phyloP scores from a whole-genome alignment of 2,888 invertebrate genomes.

The Tenthredo scrophulariae region DNA sequence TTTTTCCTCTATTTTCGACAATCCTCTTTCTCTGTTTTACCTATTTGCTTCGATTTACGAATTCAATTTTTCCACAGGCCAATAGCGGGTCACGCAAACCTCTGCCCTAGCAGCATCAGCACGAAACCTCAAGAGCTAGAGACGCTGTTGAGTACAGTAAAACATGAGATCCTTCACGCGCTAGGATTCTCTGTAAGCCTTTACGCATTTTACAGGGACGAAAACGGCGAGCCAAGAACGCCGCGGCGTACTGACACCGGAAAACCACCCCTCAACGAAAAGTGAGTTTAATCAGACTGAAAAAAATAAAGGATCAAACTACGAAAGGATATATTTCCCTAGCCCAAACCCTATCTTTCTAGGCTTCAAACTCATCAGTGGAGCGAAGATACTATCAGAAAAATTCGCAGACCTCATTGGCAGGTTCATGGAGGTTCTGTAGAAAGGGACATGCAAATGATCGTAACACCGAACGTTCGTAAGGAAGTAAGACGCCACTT shows the following conservation, averaged over 20 bases:
- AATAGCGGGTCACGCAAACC: slow-evolving; percentile 98
- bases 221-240: slow-evolving; percentile 92
- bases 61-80: slow-evolving; percentile 83
- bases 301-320: slow-evolving; percentile 35
- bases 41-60: slow-evolving; percentile 25
- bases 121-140: slow-evolving; percentile 95
- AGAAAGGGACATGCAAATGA: slow-evolving; percentile 89
- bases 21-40: slow-evolving; percentile 43
- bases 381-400: slow-evolving; percentile 93
- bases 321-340: slow-evolving; percentile 7
- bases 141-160: slow-evolving; percentile 95
- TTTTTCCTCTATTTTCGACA: background rate
- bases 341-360: slow-evolving; percentile 56
- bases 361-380: slow-evolving; percentile 96
- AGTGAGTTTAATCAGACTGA: slow-evolving; percentile 79
- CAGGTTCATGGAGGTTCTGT: slow-evolving; percentile 88
- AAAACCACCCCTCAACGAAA: slow-evolving; percentile 93
- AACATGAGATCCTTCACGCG: slow-evolving; percentile 99
- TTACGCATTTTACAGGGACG: slow-evolving; percentile 97
- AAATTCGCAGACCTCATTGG: slow-evolving; percentile 87
- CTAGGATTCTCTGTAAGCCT: slow-evolving; percentile 98
- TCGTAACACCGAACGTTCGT: slow-evolving; percentile 95
- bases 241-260: slow-evolving; percentile 90
- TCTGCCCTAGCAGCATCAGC: slow-evolving; percentile 96
- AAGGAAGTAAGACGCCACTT: slow-evolving; percentile 94